A percentile compares a stretch with the other conserved stretches of the same genome.
These are phyloP conservation scores for Diadophis punctatus DNA, from an alignment of 2,113 vertebrate species.

Conservation along the genomic window DNA sequence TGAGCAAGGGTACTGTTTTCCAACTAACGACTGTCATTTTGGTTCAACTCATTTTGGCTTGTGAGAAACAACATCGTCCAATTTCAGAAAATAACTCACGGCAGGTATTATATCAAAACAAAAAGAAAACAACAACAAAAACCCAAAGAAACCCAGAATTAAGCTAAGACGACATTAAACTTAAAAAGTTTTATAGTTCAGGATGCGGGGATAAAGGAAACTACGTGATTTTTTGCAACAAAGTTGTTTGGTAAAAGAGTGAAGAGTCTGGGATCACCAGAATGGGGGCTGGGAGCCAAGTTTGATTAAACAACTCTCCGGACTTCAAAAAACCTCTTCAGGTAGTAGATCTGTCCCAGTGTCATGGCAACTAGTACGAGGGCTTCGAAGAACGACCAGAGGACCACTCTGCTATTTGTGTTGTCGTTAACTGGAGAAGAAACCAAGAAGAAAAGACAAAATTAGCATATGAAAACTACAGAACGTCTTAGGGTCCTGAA, in stretches of 20 bases:
- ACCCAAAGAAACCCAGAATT: conserved; percentile 1
- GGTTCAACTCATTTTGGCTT: conserved; percentile 24
- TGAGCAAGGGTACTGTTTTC: conserved; percentile 35
- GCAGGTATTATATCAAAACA: conserved; percentile 54
- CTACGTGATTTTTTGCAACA: conserved; percentile 69
- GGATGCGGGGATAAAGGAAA: conserved; percentile 63
- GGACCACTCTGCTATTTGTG: conserved; percentile 99
- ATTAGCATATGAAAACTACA: neutral
- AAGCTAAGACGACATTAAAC: conserved; percentile 63
- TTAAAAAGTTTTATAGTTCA: conserved; percentile 61
- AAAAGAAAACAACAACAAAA: neutral
- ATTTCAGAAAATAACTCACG: conserved; percentile 58
- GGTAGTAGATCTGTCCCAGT: conserved; percentile 99
- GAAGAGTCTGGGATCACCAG: conserved; percentile 57
- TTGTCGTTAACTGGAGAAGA: conserved; percentile 91
- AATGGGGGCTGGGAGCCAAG: neutral
- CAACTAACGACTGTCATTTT: conserved; percentile 49
- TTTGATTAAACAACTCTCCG: conserved; percentile 90
- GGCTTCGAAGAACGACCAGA: conserved; percentile 99
- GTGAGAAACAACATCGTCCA: conserved; percentile 35
- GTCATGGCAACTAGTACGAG: conserved; percentile 99
- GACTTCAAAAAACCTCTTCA: conserved; percentile 99
- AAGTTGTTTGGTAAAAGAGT: conserved; percentile 75
- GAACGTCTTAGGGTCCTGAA: neutral
- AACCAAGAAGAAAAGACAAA: neutral